These are phyloP conservation scores for Drosophila sturtevanti DNA, from an alignment of 1,140 invertebrate genomes.

Conservation along the genomic window DNA sequence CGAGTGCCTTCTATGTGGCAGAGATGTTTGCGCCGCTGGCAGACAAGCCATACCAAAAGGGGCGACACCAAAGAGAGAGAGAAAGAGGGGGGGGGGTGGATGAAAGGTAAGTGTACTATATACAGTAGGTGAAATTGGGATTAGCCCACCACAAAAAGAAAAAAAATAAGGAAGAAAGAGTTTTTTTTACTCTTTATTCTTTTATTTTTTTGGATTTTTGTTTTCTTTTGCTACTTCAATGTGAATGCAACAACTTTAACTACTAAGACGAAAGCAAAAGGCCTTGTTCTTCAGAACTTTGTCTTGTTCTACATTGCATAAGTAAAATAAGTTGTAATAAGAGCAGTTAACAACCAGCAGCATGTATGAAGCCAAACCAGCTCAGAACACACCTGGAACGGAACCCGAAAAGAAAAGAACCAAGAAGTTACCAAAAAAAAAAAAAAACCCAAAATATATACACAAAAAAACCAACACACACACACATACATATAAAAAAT, in stretches of 20 bases:
- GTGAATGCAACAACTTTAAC: conserved; percentile 74
- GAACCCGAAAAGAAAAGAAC: conserved; percentile 9
- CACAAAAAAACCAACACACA: neutral
- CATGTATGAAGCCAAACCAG: conserved; percentile 34
- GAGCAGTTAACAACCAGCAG: conserved; percentile 71
- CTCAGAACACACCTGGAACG: conserved; percentile 52
- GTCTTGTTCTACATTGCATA: conserved; percentile 49
- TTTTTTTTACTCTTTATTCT: neutral
- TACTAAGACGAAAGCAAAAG: conserved; percentile 36
- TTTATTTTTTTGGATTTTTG: no score
- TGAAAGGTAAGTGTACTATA: conserved; percentile 31
- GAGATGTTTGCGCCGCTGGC: conserved; percentile 74
- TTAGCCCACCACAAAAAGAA: conserved; percentile 44
- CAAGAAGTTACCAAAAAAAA: conserved; percentile 11
- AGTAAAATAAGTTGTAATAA: conserved; percentile 79
- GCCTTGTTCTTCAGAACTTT: conserved; percentile 22
- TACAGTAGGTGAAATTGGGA: conserved; percentile 38
- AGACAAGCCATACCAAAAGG: conserved; percentile 39
- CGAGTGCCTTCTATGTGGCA: conserved; percentile 34
- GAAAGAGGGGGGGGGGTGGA: no score
- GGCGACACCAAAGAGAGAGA: no score
- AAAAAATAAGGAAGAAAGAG: neutral
- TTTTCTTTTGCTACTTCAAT: conserved; percentile 42
- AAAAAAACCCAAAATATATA: neutral
- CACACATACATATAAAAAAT: neutral